Conservation (phyloP, 2,113 vertebrate genomes). For the Pavo muticus region DNA sequence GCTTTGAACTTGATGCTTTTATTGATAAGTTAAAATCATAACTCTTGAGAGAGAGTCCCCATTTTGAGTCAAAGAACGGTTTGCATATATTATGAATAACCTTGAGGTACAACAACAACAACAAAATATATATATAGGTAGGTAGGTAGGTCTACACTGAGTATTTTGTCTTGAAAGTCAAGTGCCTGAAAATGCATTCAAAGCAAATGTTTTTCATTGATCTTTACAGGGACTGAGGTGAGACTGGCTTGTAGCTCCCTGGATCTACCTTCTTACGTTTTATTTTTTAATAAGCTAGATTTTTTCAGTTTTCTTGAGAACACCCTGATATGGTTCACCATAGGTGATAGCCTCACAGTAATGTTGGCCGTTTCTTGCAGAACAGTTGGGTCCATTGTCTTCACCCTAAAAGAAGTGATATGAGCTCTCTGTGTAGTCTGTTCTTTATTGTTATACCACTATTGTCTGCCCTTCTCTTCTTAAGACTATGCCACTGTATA, state of each 20-base stretch:
- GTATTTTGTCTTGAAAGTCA: background rate
- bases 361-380: background rate
- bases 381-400: background rate
- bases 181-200: background rate
- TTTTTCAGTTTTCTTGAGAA: background rate
- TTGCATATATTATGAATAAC: background rate
- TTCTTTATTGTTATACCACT: background rate
- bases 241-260: background rate
- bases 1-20: background rate
- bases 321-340: rapidly evolving
- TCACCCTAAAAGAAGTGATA: background rate
- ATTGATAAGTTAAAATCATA: background rate
- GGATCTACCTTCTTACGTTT: background rate
- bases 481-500: background rate
- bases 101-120: background rate
- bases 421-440: background rate
- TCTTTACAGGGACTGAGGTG: background rate
- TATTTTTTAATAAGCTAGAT: background rate
- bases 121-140: background rate
- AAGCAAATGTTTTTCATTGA: background rate
- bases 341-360: background rate
- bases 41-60: background rate
- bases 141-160: background rate
- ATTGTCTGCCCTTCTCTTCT: background rate
- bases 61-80: background rate